Conservation (phyloP, 2,888 invertebrate species). For the Belgica antarctica region DNA sequence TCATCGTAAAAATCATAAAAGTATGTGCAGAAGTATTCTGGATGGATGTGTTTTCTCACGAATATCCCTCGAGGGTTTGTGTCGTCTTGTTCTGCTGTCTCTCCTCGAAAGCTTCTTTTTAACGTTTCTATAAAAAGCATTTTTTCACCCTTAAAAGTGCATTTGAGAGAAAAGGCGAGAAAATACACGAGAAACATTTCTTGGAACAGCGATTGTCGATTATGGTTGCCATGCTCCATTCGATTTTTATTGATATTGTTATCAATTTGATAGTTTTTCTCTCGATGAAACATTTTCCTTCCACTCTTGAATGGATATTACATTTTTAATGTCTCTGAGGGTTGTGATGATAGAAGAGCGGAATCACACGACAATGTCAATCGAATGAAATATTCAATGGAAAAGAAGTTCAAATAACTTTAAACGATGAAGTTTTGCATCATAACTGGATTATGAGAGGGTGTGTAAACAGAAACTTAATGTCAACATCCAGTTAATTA, state of each 20-base stretch:
- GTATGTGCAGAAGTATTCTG: too few relatives aligned
- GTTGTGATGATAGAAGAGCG: not conserved
- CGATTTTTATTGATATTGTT: constrained; percentile 31
- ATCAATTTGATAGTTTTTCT: constrained; percentile 15
- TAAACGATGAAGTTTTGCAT: constrained; percentile 16
- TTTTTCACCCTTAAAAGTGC: constrained; percentile 8
- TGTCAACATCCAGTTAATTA: too few relatives aligned
- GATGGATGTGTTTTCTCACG: not conserved
- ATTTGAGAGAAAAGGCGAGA: not conserved
- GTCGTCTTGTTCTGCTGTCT: not conserved
- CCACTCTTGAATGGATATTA: not conserved
- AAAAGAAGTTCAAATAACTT: not conserved
- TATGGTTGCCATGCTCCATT: constrained; percentile 33
- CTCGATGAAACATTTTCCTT: constrained; percentile 12
- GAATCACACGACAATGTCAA: constrained; percentile 24
- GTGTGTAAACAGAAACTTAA: too few relatives aligned
- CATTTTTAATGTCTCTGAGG: constrained; percentile 16
- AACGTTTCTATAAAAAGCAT: not conserved
- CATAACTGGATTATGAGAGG: too few relatives aligned
- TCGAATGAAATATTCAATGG: constrained; percentile 10
- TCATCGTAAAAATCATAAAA: not conserved
- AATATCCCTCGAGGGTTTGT: not conserved
- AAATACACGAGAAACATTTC: constrained; percentile 19
- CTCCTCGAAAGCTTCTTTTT: not conserved
- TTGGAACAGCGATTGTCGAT: constrained; percentile 37